Evolutionary conservation across 2,888 invertebrate species (phyloP).

Genomic region (Oasisia sp.): DNA sequence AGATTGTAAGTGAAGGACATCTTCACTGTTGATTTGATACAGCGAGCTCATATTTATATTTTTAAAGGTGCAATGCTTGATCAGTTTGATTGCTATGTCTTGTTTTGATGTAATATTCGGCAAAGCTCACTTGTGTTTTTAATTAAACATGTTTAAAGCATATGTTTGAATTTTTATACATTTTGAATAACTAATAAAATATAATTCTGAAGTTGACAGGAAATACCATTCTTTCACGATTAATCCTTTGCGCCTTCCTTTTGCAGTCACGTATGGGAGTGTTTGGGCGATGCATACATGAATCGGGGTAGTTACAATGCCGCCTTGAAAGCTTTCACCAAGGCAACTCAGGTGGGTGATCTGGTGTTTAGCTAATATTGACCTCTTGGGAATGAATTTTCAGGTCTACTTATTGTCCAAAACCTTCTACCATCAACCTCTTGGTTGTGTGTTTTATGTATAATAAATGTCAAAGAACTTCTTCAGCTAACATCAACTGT

Average conservation of each 20-base stretch:
- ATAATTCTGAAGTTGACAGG: neutral
- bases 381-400: neutral
- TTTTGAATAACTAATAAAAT: neutral
- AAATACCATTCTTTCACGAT: neutral
- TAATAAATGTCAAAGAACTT: too few species aligned
- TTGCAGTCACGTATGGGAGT: slow-evolving; percentile 19
- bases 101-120: neutral
- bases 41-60: neutral
- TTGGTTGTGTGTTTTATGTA: too few species aligned
- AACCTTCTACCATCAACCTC: too few species aligned
- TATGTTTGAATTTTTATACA: neutral
- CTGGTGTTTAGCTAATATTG: slow-evolving; percentile 66
- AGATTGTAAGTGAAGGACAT: neutral
- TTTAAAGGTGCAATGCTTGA: neutral
- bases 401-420: neutral
- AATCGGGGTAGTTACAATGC: slow-evolving; percentile 89
- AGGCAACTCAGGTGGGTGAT: slow-evolving; percentile 78
- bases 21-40: neutral
- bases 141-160: neutral
- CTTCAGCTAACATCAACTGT: too few species aligned
- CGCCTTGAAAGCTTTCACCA: slow-evolving; percentile 86
- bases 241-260: neutral
- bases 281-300: slow-evolving; percentile 83
- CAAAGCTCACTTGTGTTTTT: slow-evolving; percentile 5
- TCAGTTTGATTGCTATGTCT: neutral